phyloP scores from a whole-genome alignment of 1,140 invertebrate genomes.

The Bombus waltoni region DNA sequence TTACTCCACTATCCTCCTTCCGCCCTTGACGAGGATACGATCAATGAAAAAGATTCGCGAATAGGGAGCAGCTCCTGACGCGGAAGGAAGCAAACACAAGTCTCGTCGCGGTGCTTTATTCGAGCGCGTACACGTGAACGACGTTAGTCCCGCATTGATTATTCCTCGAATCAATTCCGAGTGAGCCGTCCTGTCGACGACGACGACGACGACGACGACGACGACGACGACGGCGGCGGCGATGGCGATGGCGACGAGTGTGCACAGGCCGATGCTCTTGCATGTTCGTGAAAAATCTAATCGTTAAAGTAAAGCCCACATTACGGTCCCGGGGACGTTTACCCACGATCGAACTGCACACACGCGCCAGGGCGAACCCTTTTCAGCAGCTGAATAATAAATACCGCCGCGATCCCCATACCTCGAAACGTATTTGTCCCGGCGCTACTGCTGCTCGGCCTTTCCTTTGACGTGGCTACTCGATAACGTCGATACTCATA shows the following conservation, averaged over 20 bases:
- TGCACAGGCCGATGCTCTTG: conserved; percentile 25
- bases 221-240: background rate
- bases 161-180: conserved; percentile 56
- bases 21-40: too few species aligned
- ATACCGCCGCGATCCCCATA: conserved; percentile 61
- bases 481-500: conserved; percentile 68
- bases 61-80: background rate
- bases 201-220: background rate
- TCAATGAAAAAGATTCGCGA: background rate
- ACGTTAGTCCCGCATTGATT: conserved; percentile 56
- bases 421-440: conserved; percentile 68
- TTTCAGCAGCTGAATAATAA: conserved; percentile 66
- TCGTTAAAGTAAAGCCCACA: conserved; percentile 68
- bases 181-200: conserved; percentile 39
- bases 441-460: conserved; percentile 27
- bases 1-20: background rate
- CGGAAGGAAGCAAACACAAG: conserved; percentile 16
- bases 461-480: conserved; percentile 62
- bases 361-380: conserved; percentile 58
- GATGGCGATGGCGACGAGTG: background rate
- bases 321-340: conserved; percentile 61
- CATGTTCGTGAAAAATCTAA: conserved; percentile 63
- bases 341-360: conserved; percentile 64
- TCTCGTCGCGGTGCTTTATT: conserved; percentile 29
- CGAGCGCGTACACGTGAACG: conserved; percentile 21